Evolutionary conservation across 2,797 vertebrate genomes (phyloP).

Genomic region (Melanotaenia parkinsoni): DNA sequence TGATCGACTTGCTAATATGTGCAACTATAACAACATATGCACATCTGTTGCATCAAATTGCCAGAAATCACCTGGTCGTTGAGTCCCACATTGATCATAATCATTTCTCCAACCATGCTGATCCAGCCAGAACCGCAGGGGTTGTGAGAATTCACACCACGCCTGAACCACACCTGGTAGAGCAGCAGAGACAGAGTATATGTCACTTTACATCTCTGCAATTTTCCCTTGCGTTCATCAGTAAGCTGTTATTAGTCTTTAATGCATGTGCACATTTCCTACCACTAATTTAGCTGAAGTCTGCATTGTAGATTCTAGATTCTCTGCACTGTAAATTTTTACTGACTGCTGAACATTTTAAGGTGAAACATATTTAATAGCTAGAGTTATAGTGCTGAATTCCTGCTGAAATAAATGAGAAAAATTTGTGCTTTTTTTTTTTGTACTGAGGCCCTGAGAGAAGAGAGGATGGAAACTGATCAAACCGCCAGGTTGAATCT

Average conservation of each 20-base stretch:
- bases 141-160: constrained; percentile 94
- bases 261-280: background rate
- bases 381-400: no score
- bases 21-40: background rate
- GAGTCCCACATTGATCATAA: constrained; percentile 93
- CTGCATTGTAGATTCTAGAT: background rate
- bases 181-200: constrained; percentile 13
- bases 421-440: background rate
- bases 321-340: no score
- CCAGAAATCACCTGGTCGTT: constrained; percentile 89
- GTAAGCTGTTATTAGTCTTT: background rate
- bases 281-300: background rate
- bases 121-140: constrained; percentile 97
- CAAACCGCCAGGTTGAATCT: no score
- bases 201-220: background rate
- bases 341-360: no score
- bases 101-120: constrained; percentile 96
- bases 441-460: background rate
- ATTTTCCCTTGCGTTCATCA: background rate
- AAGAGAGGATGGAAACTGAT: no score
- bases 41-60: background rate
- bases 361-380: no score
- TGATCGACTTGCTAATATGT: background rate
- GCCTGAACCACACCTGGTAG: constrained; percentile 95
- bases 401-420: no score